Evolutionary conservation across 2,113 vertebrate species (phyloP).

Genomic region (Tetraodon nigroviridis): DNA sequence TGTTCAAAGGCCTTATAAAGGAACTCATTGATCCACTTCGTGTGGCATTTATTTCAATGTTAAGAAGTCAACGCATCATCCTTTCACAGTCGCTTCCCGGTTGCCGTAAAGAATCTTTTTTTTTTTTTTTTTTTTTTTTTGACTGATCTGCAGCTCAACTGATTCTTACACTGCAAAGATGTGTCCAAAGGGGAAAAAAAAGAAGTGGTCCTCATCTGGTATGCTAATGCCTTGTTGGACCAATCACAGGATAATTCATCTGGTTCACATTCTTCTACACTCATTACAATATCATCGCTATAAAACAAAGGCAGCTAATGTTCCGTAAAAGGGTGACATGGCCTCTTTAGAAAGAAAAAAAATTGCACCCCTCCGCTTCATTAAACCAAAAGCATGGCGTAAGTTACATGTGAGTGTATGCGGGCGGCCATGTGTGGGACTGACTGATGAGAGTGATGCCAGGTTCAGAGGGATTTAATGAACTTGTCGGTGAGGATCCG

Average conservation of each 20-base stretch:
- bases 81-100: too few species aligned
- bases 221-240: not conserved
- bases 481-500: constrained; percentile 35
- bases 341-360: constrained; percentile 26
- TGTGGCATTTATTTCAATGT: too few species aligned
- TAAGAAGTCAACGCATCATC: too few species aligned
- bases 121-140: too few species aligned
- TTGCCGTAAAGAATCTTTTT: too few species aligned
- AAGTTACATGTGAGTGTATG: not conserved
- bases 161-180: too few species aligned
- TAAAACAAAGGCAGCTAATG: constrained; percentile 3
- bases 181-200: too few species aligned
- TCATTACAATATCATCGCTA: constrained; percentile 14
- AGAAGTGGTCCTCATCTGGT: too few species aligned
- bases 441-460: constrained; percentile 40
- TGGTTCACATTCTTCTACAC: constrained; percentile 5
- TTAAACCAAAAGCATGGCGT: too few species aligned
- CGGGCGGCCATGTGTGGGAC: constrained; percentile 15
- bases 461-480: constrained; percentile 43
- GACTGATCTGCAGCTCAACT: too few species aligned
- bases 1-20: too few species aligned
- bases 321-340: constrained; percentile 1
- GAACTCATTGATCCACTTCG: too few species aligned
- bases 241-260: constrained; percentile 8
- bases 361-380: not conserved